Base-by-base conservation (phyloP, 1,140 invertebrate genomes). In the Drosophila oshimai region DNA sequence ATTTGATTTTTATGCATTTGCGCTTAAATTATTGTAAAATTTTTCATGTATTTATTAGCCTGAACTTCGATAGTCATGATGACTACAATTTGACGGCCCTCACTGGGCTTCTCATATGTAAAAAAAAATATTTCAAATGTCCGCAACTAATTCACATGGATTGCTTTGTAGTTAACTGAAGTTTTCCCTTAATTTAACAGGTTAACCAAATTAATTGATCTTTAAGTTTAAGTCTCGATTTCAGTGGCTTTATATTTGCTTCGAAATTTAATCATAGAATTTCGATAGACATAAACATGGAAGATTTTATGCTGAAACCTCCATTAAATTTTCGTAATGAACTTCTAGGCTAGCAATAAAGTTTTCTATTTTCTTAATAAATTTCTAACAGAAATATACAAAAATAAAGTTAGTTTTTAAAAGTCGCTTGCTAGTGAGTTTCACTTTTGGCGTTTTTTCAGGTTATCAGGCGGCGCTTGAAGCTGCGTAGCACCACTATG, bases 301-400 rank as follows among this genome's bases (percentile, higher is more conserved):
- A 74, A 67, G 39, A 79, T 84, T 86, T 68, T 58, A 62, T 77
- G 73, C 77, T 62, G 61, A 61, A 87, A 67, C 81, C 81, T 86
- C 81, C 73, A 87, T 87, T 87, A 77, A 76, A 86, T 86, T 87
- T 86, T n/a, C n/a, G n/a, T n/a, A n/a, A 86, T 86, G 60, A 45
- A 61, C 80, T 46, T 54, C 60, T 70, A n/a, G 55, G 47, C 39
- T 64, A 17, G 10, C 54, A 28, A 31, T 44, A n/a, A n/a, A n/a
- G 34, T 18, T 67, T 73, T 86, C 79, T 72, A 70, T 70, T 86
- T 73, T 70, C 44, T 50, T 55, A 80, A 74, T 87, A 74, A 84
- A 84, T 84, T 76, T 73, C 80, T 72, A n/a, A n/a, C n/a, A n/a
- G 72, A 53, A 18, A 60, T 67, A 77, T 65, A 73, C n/a, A 33